These are phyloP conservation scores for Drosophila gaucha DNA, from an alignment of 2,888 invertebrate species.

Conservation along the genomic window DNA sequence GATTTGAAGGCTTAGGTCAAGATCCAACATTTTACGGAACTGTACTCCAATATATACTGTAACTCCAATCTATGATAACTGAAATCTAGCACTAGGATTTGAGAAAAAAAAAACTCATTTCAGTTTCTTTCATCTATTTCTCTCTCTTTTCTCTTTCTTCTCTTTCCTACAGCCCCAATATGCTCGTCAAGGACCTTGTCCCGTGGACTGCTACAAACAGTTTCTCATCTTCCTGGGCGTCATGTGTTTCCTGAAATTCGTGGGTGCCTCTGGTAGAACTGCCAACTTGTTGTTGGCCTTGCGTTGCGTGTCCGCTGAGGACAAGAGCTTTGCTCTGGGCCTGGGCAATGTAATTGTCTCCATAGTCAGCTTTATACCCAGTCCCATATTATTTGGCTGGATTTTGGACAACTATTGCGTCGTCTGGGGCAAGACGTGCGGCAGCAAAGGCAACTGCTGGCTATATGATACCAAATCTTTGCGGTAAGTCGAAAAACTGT, in stretches of 20 bases:
- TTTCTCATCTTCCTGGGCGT: slow-evolving; percentile 86
- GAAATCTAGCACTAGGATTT: no score
- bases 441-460: slow-evolving; percentile 90
- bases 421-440: slow-evolving; percentile 90
- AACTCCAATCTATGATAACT: no score
- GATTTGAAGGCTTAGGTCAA: no score
- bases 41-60: no score
- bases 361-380: slow-evolving; percentile 89
- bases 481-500: slow-evolving; percentile 58
- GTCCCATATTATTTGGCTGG: slow-evolving; percentile 90
- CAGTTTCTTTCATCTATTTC: no score
- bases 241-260: slow-evolving; percentile 86
- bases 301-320: slow-evolving; percentile 88
- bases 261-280: slow-evolving; percentile 86
- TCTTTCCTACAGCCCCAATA: slow-evolving; percentile 29
- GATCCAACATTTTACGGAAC: no score
- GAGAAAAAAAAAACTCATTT: no score
- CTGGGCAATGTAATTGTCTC: slow-evolving; percentile 88
- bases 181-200: slow-evolving; percentile 85
- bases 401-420: slow-evolving; percentile 87
- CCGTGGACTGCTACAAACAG: slow-evolving; percentile 86
- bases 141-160: neutral
- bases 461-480: slow-evolving; percentile 88
- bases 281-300: slow-evolving; percentile 87
- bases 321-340: slow-evolving; percentile 89